Percentiles rank a stretch among this genome's conserved stretches.
phyloP scores from a whole-genome alignment of 2,113 vertebrate species.

The Peromyscus leucopus region DNA sequence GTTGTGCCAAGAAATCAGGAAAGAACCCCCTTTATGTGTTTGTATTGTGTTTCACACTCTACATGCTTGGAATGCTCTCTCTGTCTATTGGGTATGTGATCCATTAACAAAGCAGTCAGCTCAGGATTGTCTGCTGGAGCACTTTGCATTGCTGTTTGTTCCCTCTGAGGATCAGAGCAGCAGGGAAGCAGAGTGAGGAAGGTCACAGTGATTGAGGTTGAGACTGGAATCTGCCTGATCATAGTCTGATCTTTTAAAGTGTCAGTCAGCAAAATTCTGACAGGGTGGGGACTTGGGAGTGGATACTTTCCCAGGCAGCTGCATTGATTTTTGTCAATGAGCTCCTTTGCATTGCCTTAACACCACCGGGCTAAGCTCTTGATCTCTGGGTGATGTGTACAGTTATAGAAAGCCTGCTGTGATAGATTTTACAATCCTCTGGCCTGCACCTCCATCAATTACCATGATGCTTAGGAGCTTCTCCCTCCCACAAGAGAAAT shows the following conservation, averaged over 20 bases:
- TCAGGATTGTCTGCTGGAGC: background rate
- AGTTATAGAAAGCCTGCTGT: background rate
- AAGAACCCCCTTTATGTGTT: too few species aligned
- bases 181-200: background rate
- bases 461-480: background rate
- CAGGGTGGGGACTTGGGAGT: background rate
- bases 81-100: too few species aligned
- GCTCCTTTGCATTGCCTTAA: background rate
- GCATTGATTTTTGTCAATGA: background rate
- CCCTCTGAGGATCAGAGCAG: background rate
- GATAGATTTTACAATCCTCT: background rate
- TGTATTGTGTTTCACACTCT: too few species aligned
- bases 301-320: background rate
- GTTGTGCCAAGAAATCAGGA: too few species aligned
- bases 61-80: too few species aligned
- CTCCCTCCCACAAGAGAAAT: background rate
- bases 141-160: background rate
- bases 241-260: background rate
- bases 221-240: background rate
- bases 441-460: background rate
- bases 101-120: too few species aligned
- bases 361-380: background rate
- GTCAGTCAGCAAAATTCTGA: background rate
- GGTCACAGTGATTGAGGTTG: background rate
- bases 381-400: background rate